Evolutionary conservation across 2,113 vertebrate genomes (phyloP).

Genomic region (Rhinoderma darwinii): DNA sequence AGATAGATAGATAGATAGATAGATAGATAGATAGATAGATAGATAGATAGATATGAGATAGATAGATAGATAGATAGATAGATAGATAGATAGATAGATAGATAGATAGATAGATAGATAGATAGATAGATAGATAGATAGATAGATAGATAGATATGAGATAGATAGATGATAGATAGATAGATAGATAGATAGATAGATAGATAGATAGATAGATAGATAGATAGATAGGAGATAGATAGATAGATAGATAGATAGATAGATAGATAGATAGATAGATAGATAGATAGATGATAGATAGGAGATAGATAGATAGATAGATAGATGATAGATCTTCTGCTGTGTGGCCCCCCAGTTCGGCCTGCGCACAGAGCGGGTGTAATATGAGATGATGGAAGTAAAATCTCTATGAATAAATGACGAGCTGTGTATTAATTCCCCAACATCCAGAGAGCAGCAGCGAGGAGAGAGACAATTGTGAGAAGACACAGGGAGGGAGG

Average conservation of each 20-base stretch:
- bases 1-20: too few relatives aligned
- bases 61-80: too few relatives aligned
- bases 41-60: too few relatives aligned
- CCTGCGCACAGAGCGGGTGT: background rate
- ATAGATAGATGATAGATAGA: background rate
- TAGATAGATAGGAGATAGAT: background rate
- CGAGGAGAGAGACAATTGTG: background rate
- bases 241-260: too few relatives aligned
- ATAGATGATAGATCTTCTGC: background rate
- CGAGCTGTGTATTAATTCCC: slow-evolving; percentile 48
- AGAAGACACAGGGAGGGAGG: background rate
- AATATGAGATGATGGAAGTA: slow-evolving; percentile 45
- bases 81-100: too few relatives aligned
- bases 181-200: background rate
- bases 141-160: background rate
- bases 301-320: background rate
- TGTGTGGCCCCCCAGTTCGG: background rate
- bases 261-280: background rate
- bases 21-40: too few relatives aligned
- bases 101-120: too few relatives aligned
- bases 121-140: too few relatives aligned
- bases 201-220: background rate
- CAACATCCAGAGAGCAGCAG: background rate
- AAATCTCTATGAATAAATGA: slow-evolving; percentile 56
- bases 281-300: background rate